A percentile compares a stretch with the other conserved stretches of the same genome.
phyloP scores from a whole-genome alignment of 53 echinoderm and acorn worm genomes.

The Temnopleurus reevesii region DNA sequence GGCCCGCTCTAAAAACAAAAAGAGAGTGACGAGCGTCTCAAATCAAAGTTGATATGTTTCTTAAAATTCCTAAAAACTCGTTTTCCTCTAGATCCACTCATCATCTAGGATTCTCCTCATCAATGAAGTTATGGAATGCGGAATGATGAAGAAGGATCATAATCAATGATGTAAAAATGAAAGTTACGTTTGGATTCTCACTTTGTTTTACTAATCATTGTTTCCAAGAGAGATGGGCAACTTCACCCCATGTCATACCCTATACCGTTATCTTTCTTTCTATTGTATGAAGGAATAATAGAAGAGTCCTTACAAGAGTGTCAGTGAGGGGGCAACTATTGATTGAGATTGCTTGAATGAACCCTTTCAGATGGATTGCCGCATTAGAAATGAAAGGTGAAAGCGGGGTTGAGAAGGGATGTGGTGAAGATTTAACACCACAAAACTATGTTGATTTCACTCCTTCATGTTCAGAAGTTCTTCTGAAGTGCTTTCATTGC shows the following conservation, averaged over 20 bases:
- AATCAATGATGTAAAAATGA: not conserved
- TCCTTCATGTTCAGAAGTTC: no score
- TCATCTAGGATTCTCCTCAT: no score
- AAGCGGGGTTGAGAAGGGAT: no score
- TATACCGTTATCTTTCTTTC: not conserved
- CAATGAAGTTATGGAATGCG: no score
- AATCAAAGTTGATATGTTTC: no score
- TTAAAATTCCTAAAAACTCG: no score
- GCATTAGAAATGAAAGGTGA: not conserved
- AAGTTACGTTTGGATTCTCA: not conserved
- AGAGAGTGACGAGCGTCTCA: no score
- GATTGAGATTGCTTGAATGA: slow-evolving; percentile 11
- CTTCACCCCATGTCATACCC: not conserved
- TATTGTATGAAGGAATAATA: not conserved
- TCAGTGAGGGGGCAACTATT: slow-evolving; percentile 17
- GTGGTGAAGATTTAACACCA: no score
- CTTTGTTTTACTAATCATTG: slow-evolving; percentile 10
- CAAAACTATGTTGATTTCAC: no score
- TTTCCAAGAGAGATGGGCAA: not conserved
- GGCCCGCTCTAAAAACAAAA: no score
- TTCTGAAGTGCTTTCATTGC: no score
- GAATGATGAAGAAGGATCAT: not conserved
- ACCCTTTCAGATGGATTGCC: not conserved
- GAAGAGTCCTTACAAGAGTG: not conserved
- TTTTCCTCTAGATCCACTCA: no score